Conservation (phyloP, 2,797 vertebrate genomes). For the Siniperca obscura region DNA sequence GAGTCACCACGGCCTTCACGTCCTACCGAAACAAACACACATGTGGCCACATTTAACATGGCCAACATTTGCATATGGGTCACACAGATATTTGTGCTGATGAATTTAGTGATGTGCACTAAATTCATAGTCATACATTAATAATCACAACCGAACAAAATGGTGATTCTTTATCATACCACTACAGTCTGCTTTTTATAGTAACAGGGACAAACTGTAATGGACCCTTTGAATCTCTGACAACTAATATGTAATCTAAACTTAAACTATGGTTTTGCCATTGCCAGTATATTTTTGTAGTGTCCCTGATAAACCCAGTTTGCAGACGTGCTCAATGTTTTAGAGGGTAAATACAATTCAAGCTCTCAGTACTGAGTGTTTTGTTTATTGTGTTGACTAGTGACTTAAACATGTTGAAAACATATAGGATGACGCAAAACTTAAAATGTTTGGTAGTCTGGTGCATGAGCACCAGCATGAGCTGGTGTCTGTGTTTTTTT, state of each 20-base stretch:
- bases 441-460: neutral
- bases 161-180: neutral
- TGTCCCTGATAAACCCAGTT: neutral
- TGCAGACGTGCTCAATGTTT: neutral
- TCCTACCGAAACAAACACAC: slow-evolving; percentile 85
- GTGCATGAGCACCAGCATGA: neutral
- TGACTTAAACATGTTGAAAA: neutral
- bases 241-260: neutral
- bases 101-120: neutral
- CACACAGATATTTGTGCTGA: slow-evolving; percentile 10
- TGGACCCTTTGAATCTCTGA: neutral
- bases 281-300: neutral
- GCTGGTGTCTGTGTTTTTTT: slow-evolving; percentile 11
- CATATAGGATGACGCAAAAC: neutral
- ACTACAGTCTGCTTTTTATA: neutral
- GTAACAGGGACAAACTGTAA: neutral
- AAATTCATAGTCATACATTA: neutral
- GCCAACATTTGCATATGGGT: neutral
- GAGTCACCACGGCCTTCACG: slow-evolving; percentile 97
- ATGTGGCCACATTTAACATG: neutral
- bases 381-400: neutral
- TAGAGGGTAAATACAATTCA: neutral
- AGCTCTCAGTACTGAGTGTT: neutral
- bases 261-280: neutral
- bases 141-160: neutral